These are phyloP conservation scores for Magallana ariakensis DNA, from an alignment of 1,140 invertebrate genomes.

Conservation along the genomic window DNA sequence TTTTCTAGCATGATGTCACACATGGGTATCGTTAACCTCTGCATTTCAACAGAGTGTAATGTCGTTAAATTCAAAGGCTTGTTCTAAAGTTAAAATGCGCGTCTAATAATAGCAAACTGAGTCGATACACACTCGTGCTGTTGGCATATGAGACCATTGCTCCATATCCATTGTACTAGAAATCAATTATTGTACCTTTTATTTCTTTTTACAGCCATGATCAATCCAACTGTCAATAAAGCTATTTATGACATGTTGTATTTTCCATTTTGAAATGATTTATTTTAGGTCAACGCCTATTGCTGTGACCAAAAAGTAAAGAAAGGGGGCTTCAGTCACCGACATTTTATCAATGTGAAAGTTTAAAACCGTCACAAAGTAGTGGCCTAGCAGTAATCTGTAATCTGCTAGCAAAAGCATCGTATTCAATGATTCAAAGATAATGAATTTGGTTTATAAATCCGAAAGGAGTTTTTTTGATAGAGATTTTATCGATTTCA, in stretches of 20 bases:
- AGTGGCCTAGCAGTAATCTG: too few relatives aligned
- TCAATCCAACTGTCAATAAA: not conserved
- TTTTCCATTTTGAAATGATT: not conserved
- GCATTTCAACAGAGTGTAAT: too few relatives aligned
- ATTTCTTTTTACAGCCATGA: not conserved
- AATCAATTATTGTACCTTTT: not conserved
- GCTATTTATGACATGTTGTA: not conserved
- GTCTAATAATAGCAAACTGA: not conserved
- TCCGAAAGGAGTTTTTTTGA: too few relatives aligned
- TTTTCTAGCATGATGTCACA: too few relatives aligned
- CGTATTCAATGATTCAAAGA: too few relatives aligned
- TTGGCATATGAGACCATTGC: not conserved
- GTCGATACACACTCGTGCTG: not conserved
- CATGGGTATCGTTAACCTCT: too few relatives aligned
- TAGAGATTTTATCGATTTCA: too few relatives aligned
- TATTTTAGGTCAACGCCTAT: not conserved
- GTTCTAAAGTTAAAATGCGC: not conserved
- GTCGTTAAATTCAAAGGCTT: not conserved
- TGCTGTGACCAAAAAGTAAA: not conserved
- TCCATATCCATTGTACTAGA: not conserved
- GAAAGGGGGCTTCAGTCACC: not conserved
- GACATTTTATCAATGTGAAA: not conserved
- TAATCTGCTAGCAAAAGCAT: too few relatives aligned
- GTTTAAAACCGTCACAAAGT: too few relatives aligned
- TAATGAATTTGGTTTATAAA: too few relatives aligned